phyloP scores from a whole-genome alignment of 2,888 invertebrate genomes.

The Oxyscelio sp. region DNA sequence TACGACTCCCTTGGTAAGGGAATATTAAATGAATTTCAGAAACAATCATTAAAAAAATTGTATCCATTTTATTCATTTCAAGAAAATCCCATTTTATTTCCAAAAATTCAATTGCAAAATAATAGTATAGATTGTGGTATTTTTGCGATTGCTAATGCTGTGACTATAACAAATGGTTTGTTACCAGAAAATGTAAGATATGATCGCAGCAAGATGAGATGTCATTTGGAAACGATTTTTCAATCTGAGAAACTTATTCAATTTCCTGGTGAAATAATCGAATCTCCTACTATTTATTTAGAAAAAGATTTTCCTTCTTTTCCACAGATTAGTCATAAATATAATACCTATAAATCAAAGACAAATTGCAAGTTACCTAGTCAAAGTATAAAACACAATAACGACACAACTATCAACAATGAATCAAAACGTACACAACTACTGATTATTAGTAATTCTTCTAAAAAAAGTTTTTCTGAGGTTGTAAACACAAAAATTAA shows the following conservation, averaged over 20 bases:
- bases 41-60: conserved; percentile 26
- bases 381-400: background rate
- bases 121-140: conserved; percentile 37
- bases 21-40: conserved; percentile 14
- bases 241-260: too few relatives aligned
- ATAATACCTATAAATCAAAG: background rate
- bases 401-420: too few relatives aligned
- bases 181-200: conserved; percentile 17
- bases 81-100: conserved; percentile 23
- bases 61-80: conserved; percentile 28
- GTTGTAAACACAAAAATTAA: too few relatives aligned
- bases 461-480: too few relatives aligned
- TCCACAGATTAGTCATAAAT: background rate
- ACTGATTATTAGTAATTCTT: too few relatives aligned
- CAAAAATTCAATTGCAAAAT: conserved; percentile 27
- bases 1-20: background rate
- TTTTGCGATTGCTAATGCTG: too few relatives aligned
- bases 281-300: background rate
- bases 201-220: conserved; percentile 62
- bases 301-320: conserved; percentile 1
- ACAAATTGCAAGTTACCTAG: background rate
- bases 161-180: conserved; percentile 41
- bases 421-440: too few relatives aligned
- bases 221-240: conserved; percentile 18
- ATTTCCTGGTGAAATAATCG: too few relatives aligned